These are phyloP conservation scores for Mormyrus iriodes DNA, from an alignment of 2,113 vertebrate species.

Conservation along the genomic window DNA sequence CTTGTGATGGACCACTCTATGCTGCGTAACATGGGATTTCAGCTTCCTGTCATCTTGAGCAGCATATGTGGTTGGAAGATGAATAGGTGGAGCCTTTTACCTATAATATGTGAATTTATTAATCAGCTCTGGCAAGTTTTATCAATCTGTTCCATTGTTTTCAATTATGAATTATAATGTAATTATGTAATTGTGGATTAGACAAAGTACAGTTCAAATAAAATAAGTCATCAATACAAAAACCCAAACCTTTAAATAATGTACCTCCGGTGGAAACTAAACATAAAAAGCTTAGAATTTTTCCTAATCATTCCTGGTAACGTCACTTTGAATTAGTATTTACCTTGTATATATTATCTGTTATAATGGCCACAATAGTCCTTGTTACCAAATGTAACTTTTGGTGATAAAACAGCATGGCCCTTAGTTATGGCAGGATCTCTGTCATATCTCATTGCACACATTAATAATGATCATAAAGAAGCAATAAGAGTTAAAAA, in stretches of 20 bases:
- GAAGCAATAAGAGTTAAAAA: background rate
- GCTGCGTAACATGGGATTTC: background rate
- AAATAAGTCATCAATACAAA: slow-evolving; percentile 68
- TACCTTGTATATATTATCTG: slow-evolving; percentile 62
- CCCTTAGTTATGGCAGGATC: slow-evolving; percentile 55
- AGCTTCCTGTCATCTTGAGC: background rate
- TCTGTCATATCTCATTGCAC: slow-evolving; percentile 45
- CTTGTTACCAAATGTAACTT: slow-evolving; percentile 55
- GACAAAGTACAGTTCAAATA: slow-evolving; percentile 62
- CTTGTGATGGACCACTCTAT: background rate
- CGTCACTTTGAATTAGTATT: slow-evolving; percentile 62
- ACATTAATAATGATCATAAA: slow-evolving; percentile 48
- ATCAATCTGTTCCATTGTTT: slow-evolving; percentile 45
- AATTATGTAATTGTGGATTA: slow-evolving; percentile 58
- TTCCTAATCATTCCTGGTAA: slow-evolving; percentile 53
- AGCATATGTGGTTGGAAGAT: background rate
- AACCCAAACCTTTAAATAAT: slow-evolving; percentile 64
- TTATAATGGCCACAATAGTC: slow-evolving; percentile 64
- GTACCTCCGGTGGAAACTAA: slow-evolving; percentile 68
- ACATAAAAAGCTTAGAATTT: slow-evolving; percentile 64
- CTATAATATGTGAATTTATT: slow-evolving; percentile 41
- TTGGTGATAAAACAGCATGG: slow-evolving; percentile 55
- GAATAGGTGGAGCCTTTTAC: background rate
- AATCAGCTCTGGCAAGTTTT: slow-evolving; percentile 45
- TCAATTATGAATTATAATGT: background rate